Conservation (phyloP, 64 coral and sea anemone species). For the Stichodactyla mertensii region DNA sequence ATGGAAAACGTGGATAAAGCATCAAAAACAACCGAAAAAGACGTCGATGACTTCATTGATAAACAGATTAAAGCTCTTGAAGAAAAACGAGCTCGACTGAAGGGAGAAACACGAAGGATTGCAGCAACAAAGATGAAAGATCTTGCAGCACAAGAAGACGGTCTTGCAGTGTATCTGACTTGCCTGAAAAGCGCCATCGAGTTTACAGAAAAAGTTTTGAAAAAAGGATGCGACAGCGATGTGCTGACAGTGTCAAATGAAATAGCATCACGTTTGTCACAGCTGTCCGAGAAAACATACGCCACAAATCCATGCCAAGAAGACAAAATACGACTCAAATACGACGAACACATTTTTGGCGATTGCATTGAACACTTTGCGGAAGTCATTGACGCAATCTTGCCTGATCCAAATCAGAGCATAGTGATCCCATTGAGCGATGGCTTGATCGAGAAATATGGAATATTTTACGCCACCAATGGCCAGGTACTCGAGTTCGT, state of each 20-base stretch:
- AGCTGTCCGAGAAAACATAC: not conserved
- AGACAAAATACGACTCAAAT: not conserved
- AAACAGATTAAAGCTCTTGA: not conserved
- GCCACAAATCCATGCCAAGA: not conserved
- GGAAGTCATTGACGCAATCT: not conserved
- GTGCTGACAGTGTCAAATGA: not conserved
- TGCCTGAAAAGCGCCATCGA: conserved; percentile 2
- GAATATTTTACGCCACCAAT: not conserved
- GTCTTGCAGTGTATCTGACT: not conserved
- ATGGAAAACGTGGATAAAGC: not conserved
- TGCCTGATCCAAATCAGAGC: not conserved
- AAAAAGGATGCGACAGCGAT: not conserved
- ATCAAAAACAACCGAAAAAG: not conserved
- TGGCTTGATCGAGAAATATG: not conserved
- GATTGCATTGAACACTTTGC: not conserved
- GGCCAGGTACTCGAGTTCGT: not conserved
- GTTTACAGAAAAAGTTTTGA: not conserved
- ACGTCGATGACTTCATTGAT: conserved; percentile 2
- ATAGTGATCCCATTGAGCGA: not conserved
- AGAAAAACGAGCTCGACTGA: not conserved
- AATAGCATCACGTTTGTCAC: not conserved
- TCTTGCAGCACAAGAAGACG: not conserved
- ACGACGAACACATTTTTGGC: not conserved
- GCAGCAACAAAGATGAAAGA: not conserved
- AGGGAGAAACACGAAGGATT: not conserved